Evolutionary conservation across 2,888 invertebrate genomes (phyloP), one percentile per base, ranked within the genome.

Genomic region (Andrena camellia): DNA sequence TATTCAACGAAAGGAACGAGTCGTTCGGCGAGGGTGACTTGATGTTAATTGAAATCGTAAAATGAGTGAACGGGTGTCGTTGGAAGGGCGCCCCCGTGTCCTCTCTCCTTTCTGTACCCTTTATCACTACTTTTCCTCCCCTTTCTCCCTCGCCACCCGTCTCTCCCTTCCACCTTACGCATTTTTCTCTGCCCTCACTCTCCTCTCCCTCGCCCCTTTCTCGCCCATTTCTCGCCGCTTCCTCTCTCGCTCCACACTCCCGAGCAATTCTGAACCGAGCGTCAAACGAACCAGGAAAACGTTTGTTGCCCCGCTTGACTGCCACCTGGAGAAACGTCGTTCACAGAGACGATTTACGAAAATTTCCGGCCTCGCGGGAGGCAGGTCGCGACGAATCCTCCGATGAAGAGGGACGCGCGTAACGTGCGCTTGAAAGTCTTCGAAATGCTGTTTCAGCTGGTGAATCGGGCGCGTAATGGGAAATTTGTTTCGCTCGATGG

Each of bases 41-140:
- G 69, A 69, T 72, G 88, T 90, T 91, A 90, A 91, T 90, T 90
- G 86, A 90, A 90, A 90, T 90, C 87, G 88, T 88, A 88, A 86
- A 89, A 86, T 80, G 78, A 62, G 70, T 71, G 57, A 85, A 81
- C 74, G 69, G 78, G 60, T 64, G 78, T 31, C 72, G 66, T 63
- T 7, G 78, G 74, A 57, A 75, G 71, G 78, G 75, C 33, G 66
- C 23, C 73, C 35, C 54, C 33, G 42, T 42, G 42, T 42, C 42
- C 42, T 42, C 42, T 42, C 42, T 42, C 42, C 13, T 17, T 42
- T 42, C 42, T 42, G 42, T 42, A 42, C 42, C 42, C 42, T 42
- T 42, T 42, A 42, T 42, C 42, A 42, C 42, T 42, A 4, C 42
- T 42, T 42, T 42, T 1, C 42, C 42, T 42, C 42, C 42, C 42